These are phyloP conservation scores for Coregonus sp. DNA, from an alignment of 2,797 vertebrate genomes.

Conservation along the genomic window DNA sequence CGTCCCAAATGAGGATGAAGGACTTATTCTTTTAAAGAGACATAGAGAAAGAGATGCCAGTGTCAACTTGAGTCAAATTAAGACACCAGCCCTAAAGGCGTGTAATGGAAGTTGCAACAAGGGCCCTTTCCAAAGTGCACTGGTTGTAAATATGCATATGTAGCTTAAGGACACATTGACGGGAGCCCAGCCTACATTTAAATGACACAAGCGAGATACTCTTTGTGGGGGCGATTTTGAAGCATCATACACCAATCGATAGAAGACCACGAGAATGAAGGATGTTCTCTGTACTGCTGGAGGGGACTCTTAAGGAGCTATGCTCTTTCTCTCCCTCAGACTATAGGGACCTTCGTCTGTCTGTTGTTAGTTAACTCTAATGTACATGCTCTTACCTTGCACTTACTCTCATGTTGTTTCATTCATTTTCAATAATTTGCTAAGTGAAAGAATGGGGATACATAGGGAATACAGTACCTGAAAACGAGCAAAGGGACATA, in stretches of 20 bases:
- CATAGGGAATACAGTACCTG: background rate
- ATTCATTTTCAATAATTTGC: conserved; percentile 19
- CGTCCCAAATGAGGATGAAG: background rate
- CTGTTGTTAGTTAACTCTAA: background rate
- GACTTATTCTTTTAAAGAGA: background rate
- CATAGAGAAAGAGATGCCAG: background rate
- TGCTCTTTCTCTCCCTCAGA: conserved; percentile 9
- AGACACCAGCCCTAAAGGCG: conserved; percentile 9
- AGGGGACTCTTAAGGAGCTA: conserved; percentile 25
- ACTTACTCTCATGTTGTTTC: conserved; percentile 16
- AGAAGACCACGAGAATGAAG: conserved; percentile 37
- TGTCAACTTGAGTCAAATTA: conserved; percentile 17
- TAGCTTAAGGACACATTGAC: conserved; percentile 38
- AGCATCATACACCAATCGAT: conserved; percentile 19
- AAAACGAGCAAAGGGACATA: background rate
- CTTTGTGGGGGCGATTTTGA: conserved; percentile 11
- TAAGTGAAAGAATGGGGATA: conserved; percentile 22
- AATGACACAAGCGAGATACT: conserved; percentile 19
- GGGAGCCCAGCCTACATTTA: conserved; percentile 5
- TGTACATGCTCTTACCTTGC: conserved; percentile 9
- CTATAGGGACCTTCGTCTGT: background rate
- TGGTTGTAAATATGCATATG: conserved; percentile 30
- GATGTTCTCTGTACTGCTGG: conserved; percentile 33
- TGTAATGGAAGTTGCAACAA: conserved; percentile 4
- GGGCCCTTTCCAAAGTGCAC: conserved; percentile 28